Percentiles rank a stretch among this genome's conserved stretches.
Conservation (phyloP, 1,140 invertebrate genomes). For the Brachionus plicatilis region DNA sequence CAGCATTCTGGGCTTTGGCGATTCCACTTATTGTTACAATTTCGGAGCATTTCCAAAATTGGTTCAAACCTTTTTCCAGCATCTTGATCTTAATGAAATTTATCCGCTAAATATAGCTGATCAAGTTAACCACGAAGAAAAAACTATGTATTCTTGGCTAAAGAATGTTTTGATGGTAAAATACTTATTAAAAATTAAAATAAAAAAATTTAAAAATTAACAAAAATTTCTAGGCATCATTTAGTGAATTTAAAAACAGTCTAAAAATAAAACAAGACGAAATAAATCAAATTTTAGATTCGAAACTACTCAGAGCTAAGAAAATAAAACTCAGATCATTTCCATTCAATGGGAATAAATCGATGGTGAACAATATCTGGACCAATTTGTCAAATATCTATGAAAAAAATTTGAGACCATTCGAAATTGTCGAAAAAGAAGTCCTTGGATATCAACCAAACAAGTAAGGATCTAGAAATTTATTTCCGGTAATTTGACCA, state of each 20-base stretch:
- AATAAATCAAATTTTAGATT: slow-evolving; percentile 1
- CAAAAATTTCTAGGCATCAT: neutral
- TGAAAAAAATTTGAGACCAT: slow-evolving; percentile 8
- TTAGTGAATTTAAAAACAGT: neutral
- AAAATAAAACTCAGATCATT: neutral
- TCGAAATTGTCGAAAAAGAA: slow-evolving; percentile 54
- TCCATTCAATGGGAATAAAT: neutral
- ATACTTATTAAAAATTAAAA: neutral
- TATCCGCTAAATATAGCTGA: neutral
- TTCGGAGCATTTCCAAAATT: slow-evolving; percentile 9
- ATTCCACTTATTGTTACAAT: slow-evolving; percentile 3
- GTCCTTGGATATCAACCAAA: slow-evolving; percentile 57
- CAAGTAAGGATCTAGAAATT: slow-evolving; percentile 48
- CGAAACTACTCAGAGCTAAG: neutral
- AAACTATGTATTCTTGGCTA: neutral
- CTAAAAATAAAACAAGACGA: neutral
- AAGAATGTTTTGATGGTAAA: neutral
- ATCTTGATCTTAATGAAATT: neutral
- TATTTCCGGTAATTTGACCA: too few species aligned
- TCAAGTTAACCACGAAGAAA: neutral
- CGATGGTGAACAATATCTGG: neutral
- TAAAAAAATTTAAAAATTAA: neutral
- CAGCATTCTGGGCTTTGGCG: neutral
- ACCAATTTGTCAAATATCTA: neutral
- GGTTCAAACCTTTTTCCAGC: neutral